Conservation (phyloP, 2,888 invertebrate genomes). For the Hypena proboscidalis region DNA sequence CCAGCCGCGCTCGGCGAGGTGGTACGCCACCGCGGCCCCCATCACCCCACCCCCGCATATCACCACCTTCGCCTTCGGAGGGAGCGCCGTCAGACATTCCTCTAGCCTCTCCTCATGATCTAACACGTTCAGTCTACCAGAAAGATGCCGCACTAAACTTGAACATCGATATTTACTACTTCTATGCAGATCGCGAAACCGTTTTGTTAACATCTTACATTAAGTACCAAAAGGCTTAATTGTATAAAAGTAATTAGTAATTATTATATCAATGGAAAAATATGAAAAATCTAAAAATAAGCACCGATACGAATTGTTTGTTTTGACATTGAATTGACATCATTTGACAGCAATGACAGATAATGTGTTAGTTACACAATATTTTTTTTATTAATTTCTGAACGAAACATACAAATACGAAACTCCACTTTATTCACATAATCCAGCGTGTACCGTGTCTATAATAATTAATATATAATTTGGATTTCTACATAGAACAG, state of each 20-base stretch:
- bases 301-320: slow-evolving; percentile 14
- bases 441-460: too few species aligned
- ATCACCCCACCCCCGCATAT: slow-evolving; percentile 97
- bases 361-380: too few species aligned
- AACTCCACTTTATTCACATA: too few species aligned
- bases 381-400: too few species aligned
- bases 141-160: slow-evolving; percentile 43
- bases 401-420: too few species aligned
- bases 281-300: slow-evolving; percentile 37
- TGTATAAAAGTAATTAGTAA: slow-evolving; percentile 1
- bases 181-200: slow-evolving; percentile 38
- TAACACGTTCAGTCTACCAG: slow-evolving; percentile 59
- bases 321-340: slow-evolving; percentile 28
- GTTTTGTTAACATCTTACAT: slow-evolving; percentile 47
- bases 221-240: slow-evolving; percentile 10
- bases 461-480: too few species aligned
- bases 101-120: slow-evolving; percentile 66
- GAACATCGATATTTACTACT: slow-evolving; percentile 33
- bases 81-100: slow-evolving; percentile 64
- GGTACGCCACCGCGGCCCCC: slow-evolving; percentile 96
- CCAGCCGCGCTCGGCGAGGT: slow-evolving; percentile 93
- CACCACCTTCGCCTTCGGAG: slow-evolving; percentile 88
- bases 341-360: background rate
- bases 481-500: too few species aligned
- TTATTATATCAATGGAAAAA: slow-evolving; percentile 18